Evolutionary conservation across 2,113 vertebrate genomes (phyloP), one percentile per base, ranked within the genome.

Genomic region (Platanista minor): DNA sequence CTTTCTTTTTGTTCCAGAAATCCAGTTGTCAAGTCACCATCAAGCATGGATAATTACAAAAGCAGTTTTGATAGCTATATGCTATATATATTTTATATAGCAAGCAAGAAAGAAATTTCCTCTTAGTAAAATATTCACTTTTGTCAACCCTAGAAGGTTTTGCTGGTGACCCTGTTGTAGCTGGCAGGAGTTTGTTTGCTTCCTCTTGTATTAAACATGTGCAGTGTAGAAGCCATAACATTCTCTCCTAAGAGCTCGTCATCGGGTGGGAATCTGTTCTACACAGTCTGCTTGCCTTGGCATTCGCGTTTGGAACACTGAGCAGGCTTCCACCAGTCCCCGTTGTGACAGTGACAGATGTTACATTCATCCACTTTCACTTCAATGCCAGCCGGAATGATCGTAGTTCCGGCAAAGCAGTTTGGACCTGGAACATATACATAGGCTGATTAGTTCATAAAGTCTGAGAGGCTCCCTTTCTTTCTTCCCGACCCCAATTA

Each of bases 351-450:
- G 97, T 99, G 99, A 98, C 99, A 99, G 99, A 99, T 99, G 99
- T 99, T 99, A 99, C 99, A 99, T 98, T 99, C 99, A 92, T 99
- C 99, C 99, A 99, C 99, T 99, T 99, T 99, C 97, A 99, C 99
- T 98, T 99, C 99, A 62, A 99, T 99, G 98, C 99, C 99, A 64
- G 99, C 99, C 12, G 99, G 99, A 98, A 99, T 99, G 94, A 99
- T 99, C 4, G 99, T 99, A 41, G 99, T 99, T 98, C 99, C 99
- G 89, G 99, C 99, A 97, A 99, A 99, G 99, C 99, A 99, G 98
- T 99, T 99, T 84, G 99, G 99, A 99, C 99, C 99, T 99, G 99
- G 91, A 98, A 93, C 96, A 98, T 96, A 98, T 93, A 98, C 3
- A 97, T 49, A 80, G 31, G 61, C 92, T 43, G 97, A 82, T 94